Evolutionary conservation across 2,797 vertebrate species (phyloP).

Genomic region (Sciurus vulgaris): DNA sequence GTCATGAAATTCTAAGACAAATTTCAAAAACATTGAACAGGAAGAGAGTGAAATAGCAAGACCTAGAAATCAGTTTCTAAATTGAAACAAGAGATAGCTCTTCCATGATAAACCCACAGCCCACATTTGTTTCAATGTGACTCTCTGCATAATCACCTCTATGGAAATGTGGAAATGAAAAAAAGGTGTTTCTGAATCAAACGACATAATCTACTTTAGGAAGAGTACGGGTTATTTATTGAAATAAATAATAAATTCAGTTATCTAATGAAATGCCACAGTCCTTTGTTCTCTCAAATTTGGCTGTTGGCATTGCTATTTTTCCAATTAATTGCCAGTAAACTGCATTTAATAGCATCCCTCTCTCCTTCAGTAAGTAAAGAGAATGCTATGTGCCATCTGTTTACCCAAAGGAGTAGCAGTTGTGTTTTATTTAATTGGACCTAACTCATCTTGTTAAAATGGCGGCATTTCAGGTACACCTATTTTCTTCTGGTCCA

Average conservation of each 20-base stretch:
- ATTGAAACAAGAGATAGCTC: background rate
- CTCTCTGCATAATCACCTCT: background rate
- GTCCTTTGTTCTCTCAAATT: background rate
- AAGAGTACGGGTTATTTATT: background rate
- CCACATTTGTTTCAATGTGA: background rate
- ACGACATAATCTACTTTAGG: background rate
- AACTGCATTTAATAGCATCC: background rate
- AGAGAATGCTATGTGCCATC: conserved; percentile 7
- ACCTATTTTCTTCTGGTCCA: background rate
- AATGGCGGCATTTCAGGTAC: background rate
- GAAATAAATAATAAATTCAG: background rate
- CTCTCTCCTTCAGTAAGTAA: background rate
- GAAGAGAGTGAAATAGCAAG: background rate
- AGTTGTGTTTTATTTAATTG: conserved; percentile 30
- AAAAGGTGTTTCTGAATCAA: conserved; percentile 2
- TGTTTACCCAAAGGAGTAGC: background rate
- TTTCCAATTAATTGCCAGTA: conserved; percentile 2
- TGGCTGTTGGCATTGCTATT: background rate
- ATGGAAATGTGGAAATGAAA: background rate
- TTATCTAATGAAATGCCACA: background rate
- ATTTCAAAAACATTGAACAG: background rate
- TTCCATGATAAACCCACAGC: background rate
- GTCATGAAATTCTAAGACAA: background rate
- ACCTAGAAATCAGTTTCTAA: background rate
- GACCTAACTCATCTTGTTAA: background rate